Evolutionary conservation across 2,113 vertebrate species (phyloP).

Genomic region (Charina bottae): DNA sequence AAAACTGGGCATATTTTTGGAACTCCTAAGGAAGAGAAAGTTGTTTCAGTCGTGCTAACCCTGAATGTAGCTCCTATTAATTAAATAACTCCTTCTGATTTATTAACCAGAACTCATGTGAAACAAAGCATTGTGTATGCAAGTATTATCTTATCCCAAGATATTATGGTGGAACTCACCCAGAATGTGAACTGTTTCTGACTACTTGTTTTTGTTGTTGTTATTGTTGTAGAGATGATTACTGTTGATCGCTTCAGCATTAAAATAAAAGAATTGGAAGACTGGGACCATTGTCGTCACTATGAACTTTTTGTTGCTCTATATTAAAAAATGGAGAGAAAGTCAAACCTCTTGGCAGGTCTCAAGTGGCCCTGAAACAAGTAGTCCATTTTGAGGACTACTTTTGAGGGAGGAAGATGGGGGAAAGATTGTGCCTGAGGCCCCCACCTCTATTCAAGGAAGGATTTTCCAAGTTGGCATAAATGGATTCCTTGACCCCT

Average conservation of each 20-base stretch:
- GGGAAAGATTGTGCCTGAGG: no score
- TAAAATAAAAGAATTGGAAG: slow-evolving; percentile 18
- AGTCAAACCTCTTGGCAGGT: slow-evolving; percentile 48
- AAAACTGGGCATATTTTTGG: slow-evolving; percentile 1
- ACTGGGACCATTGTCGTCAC: slow-evolving; percentile 31
- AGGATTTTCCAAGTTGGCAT: no score
- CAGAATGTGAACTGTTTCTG: slow-evolving; percentile 36
- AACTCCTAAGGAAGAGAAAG: background rate
- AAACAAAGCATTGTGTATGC: slow-evolving; percentile 25
- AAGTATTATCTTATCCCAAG: slow-evolving; percentile 20
- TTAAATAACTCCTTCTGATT: background rate
- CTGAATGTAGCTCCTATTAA: background rate
- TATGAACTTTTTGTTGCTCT: slow-evolving; percentile 36
- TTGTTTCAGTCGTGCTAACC: background rate
- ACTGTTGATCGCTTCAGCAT: slow-evolving; percentile 42
- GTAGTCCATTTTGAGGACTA: slow-evolving; percentile 10
- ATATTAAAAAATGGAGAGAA: slow-evolving; percentile 53
- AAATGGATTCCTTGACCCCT: no score
- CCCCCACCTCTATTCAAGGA: no score
- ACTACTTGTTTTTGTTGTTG: slow-evolving; percentile 31
- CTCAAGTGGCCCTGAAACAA: slow-evolving; percentile 45
- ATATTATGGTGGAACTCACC: slow-evolving; percentile 29
- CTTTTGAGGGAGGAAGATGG: no score
- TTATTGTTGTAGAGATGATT: background rate
- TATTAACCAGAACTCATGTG: background rate